Evolutionary conservation across 2,888 invertebrate species (phyloP).

Genomic region (Belgica antarctica): DNA sequence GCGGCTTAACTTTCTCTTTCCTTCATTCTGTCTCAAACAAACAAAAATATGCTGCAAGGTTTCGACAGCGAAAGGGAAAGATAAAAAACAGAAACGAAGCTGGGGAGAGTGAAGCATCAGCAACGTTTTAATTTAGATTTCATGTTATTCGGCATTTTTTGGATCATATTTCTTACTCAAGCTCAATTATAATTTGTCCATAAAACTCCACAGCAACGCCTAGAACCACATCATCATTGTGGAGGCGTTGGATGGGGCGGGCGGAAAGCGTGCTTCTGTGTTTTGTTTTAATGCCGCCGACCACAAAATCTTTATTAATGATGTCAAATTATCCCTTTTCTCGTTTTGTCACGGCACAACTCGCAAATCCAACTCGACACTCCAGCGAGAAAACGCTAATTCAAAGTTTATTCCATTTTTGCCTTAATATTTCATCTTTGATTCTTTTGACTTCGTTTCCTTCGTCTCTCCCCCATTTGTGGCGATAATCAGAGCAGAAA

Average conservation of each 20-base stretch:
- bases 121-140: slow-evolving; percentile 32
- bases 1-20: neutral
- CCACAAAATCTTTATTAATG: slow-evolving; percentile 43
- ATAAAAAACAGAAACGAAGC: neutral
- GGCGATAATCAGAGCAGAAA: slow-evolving; percentile 4
- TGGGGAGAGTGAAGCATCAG: neutral
- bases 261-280: neutral
- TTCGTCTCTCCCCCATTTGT: neutral
- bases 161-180: slow-evolving; percentile 37
- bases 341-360: slow-evolving; percentile 2
- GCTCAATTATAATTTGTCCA: slow-evolving; percentile 36
- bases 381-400: slow-evolving; percentile 8
- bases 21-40: neutral
- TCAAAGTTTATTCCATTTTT: slow-evolving; percentile 14
- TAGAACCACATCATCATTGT: neutral
- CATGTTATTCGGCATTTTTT: neutral
- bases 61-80: neutral
- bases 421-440: slow-evolving; percentile 12
- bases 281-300: slow-evolving; percentile 24
- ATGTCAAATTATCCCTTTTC: slow-evolving; percentile 38
- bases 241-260: neutral
- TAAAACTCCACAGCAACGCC: slow-evolving; percentile 18
- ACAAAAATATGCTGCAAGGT: neutral
- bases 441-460: slow-evolving; percentile 1
- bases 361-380: slow-evolving; percentile 4